Evolutionary conservation across 1,140 invertebrate genomes (phyloP).

Genomic region (Xylocopa sonorina): DNA sequence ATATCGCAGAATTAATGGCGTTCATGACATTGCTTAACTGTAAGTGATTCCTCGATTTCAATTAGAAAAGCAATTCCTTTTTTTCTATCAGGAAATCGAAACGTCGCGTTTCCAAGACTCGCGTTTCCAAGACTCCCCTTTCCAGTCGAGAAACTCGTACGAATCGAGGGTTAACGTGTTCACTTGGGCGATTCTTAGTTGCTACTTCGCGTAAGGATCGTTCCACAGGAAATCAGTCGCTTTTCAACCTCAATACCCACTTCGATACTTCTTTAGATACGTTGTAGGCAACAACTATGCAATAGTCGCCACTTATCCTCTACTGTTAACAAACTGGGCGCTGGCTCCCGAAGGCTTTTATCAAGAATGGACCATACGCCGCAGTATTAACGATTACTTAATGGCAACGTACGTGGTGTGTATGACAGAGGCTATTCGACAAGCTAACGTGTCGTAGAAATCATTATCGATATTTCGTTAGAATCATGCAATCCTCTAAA

Average conservation of each 20-base stretch:
- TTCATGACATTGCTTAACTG: no score
- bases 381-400: conserved; percentile 67
- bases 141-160: not conserved
- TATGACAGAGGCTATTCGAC: conserved; percentile 65
- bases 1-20: no score
- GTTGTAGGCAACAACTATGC: conserved; percentile 59
- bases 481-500: not conserved
- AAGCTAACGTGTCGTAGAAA: conserved; percentile 25
- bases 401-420: conserved; percentile 62
- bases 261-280: conserved; percentile 57
- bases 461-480: no score
- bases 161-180: not conserved
- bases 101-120: not conserved
- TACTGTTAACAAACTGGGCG: conserved; percentile 46
- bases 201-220: conserved; percentile 58
- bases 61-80: not conserved
- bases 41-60: no score
- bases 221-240: no score
- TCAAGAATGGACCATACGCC: conserved; percentile 55
- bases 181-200: conserved; percentile 26
- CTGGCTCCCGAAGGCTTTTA: conserved; percentile 56
- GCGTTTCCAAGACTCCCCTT: not conserved
- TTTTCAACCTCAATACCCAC: no score
- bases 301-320: conserved; percentile 57
- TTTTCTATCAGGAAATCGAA: conserved; percentile 13